Conservation (phyloP, 2,113 vertebrate genomes). For the Todiramphus chloris region DNA sequence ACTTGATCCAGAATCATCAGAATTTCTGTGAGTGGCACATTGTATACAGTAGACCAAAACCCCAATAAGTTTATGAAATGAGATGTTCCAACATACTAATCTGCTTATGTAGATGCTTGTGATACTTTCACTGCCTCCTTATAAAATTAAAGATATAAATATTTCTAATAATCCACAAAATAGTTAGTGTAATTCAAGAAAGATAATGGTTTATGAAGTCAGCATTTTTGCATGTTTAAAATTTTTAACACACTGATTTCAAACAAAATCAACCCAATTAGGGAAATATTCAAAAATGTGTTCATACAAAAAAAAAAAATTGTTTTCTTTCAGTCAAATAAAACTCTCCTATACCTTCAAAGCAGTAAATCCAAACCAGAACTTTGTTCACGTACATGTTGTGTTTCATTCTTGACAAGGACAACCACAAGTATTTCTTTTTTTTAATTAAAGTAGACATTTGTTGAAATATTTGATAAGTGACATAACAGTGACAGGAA, state of each 20-base stretch:
- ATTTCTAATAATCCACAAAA: not conserved
- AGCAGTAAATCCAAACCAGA: not conserved
- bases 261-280: not conserved
- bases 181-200: not conserved
- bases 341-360: not conserved
- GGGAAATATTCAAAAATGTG: not conserved
- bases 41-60: not conserved
- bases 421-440: not conserved
- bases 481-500: not conserved
- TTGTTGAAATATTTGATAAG: constrained; percentile 12
- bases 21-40: not conserved
- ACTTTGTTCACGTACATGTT: not conserved
- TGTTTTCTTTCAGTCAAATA: not conserved
- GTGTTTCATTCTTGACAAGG: not conserved
- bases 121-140: not conserved
- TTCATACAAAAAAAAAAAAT: not conserved
- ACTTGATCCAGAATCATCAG: not conserved
- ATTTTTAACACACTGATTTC: constrained; percentile 5
- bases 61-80: not conserved
- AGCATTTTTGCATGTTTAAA: not conserved
- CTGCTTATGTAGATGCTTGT: not conserved
- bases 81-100: not conserved
- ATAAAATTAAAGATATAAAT: not conserved
- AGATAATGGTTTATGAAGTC: not conserved
- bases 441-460: not conserved